Conservation (phyloP, 2,113 vertebrate species). For the Saguinus midas region DNA sequence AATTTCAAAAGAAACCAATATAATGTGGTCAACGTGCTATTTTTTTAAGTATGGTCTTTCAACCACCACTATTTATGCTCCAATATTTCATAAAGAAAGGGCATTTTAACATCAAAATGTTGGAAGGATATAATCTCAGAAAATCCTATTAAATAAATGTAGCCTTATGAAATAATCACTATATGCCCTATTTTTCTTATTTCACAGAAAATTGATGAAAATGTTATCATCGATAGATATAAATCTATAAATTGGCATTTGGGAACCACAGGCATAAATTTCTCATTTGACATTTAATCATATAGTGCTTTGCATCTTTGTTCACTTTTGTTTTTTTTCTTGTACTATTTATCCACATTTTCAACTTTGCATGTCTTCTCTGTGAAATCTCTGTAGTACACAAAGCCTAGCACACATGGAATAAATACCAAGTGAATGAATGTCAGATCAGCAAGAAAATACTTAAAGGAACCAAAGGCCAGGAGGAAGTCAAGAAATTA, state of each 20-base stretch:
- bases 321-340: conserved; percentile 24
- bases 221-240: conserved; percentile 18
- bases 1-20: conserved; percentile 11
- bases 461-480: not conserved
- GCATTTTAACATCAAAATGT: conserved; percentile 4
- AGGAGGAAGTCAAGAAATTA: not conserved
- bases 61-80: not conserved
- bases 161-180: conserved; percentile 36
- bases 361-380: not conserved
- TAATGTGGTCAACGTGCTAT: not conserved
- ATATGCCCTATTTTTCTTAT: conserved; percentile 30
- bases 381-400: not conserved
- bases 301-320: not conserved
- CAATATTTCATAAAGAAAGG: conserved; percentile 1
- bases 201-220: conserved; percentile 45
- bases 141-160: conserved; percentile 26
- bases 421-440: not conserved
- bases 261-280: not conserved
- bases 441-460: not conserved
- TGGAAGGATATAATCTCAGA: not conserved
- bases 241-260: conserved; percentile 44
- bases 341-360: not conserved
- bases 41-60: conserved; percentile 29
- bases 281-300: conserved; percentile 33
- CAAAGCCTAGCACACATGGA: not conserved